Conservation (phyloP, 2,797 vertebrate species). For the Alouatta caraya region DNA sequence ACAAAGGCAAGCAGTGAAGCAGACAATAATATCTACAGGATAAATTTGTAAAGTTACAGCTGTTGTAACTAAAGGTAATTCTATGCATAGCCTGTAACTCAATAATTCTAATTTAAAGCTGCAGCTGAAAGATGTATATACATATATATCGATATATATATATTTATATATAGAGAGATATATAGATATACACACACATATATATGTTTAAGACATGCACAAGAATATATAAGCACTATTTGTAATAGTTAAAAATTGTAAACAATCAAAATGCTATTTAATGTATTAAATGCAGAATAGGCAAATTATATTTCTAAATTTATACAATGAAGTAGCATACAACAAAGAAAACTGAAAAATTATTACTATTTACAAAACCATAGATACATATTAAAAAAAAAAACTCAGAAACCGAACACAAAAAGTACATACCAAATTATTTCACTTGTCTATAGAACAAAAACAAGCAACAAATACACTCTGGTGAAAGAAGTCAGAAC, state of each 20-base stretch:
- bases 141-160: too few relatives aligned
- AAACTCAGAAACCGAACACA: neutral
- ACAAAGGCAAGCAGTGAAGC: neutral
- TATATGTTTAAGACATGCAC: neutral
- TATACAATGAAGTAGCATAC: neutral
- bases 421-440: neutral
- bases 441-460: neutral
- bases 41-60: neutral
- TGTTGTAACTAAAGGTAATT: neutral
- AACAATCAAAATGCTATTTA: neutral
- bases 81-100: neutral
- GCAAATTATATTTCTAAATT: neutral
- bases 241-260: neutral
- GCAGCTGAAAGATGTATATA: neutral
- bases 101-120: neutral
- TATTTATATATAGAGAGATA: too few relatives aligned
- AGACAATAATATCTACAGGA: neutral
- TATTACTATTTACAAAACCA: neutral
- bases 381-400: neutral
- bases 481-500: neutral
- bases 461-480: neutral
- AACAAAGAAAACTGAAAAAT: neutral
- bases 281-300: too few relatives aligned
- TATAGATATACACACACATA: too few relatives aligned
- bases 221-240: neutral